phyloP scores from a whole-genome alignment of 35 echinoderm and acorn worm species.

The Eucidaris tribuloides region DNA sequence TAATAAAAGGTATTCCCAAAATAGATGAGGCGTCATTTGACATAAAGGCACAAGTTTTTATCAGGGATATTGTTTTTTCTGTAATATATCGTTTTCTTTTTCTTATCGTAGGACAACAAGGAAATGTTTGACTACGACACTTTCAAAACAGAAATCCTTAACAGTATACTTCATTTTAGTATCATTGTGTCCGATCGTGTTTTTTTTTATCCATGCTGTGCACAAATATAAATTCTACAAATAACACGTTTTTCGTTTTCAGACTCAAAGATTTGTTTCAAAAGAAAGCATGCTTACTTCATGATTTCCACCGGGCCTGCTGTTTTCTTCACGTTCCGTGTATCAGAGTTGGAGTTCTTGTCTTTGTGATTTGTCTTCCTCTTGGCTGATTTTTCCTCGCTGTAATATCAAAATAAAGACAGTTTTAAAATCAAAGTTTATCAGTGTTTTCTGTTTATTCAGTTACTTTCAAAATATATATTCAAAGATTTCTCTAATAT shows the following conservation, averaged over 20 bases:
- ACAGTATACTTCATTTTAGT: neutral
- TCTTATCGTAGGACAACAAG: neutral
- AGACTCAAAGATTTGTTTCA: neutral
- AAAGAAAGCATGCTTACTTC: conserved; percentile 41
- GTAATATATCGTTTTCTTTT: neutral
- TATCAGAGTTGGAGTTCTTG: neutral
- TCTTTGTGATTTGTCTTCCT: neutral
- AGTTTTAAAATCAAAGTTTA: too few relatives aligned
- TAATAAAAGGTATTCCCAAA: too few relatives aligned
- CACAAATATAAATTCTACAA: neutral
- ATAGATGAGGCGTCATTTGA: too few relatives aligned
- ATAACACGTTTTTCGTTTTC: neutral
- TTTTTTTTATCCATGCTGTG: neutral
- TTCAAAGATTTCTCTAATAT: too few relatives aligned
- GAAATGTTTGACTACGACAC: too few relatives aligned
- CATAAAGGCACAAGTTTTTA: neutral
- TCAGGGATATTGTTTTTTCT: neutral
- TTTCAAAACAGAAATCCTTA: too few relatives aligned
- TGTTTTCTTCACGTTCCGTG: conserved; percentile 13
- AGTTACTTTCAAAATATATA: too few relatives aligned
- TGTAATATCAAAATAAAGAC: too few relatives aligned
- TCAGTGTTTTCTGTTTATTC: too few relatives aligned
- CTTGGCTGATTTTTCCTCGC: neutral
- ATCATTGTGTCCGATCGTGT: neutral
- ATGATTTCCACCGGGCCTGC: conserved; percentile 33